These are phyloP conservation scores for Rousettus leschenaultii DNA, from an alignment of 2,113 vertebrate species.

Conservation along the genomic window DNA sequence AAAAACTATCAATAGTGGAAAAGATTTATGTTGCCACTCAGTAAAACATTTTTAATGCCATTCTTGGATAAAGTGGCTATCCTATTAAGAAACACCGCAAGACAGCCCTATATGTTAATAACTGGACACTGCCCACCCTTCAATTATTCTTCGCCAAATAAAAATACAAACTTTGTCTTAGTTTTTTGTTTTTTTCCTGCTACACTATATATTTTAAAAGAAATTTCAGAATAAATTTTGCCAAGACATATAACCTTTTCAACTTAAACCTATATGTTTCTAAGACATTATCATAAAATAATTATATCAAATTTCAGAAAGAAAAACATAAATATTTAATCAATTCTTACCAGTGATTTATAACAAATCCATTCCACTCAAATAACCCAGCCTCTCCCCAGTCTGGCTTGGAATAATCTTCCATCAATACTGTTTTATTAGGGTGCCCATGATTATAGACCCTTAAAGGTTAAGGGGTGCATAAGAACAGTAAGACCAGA, in stretches of 20 bases:
- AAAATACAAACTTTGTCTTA: neutral
- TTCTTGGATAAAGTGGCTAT: neutral
- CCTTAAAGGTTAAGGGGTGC: neutral
- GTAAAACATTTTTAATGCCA: neutral
- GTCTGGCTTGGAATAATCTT: neutral
- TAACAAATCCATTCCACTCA: neutral
- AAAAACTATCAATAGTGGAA: neutral
- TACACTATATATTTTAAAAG: neutral
- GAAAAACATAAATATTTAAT: neutral
- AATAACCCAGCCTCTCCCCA: neutral
- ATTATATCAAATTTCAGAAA: neutral
- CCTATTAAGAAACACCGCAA: neutral
- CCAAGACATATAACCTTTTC: neutral
- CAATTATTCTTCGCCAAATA: neutral
- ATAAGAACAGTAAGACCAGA: neutral
- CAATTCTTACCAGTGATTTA: neutral
- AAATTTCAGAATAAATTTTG: constrained; percentile 15
- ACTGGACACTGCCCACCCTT: neutral
- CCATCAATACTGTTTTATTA: neutral
- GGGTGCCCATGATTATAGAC: neutral
- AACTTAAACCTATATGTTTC: neutral
- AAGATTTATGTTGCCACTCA: neutral
- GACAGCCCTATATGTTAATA: neutral
- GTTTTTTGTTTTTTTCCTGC: neutral
- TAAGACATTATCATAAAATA: neutral